Conservation (phyloP, 2,888 invertebrate species). For the Noctua fimbriata region DNA sequence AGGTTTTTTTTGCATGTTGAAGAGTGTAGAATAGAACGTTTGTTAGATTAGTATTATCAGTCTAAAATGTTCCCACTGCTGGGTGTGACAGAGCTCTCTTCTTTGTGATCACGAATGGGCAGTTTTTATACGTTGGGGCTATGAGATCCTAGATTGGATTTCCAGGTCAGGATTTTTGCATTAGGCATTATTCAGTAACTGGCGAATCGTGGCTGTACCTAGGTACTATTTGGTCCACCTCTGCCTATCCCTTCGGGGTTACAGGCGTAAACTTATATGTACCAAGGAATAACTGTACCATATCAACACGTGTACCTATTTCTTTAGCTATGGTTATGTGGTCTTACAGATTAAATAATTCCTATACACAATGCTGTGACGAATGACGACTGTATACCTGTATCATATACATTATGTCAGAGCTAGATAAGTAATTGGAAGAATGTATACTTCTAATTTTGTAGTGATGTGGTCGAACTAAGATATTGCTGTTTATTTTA, state of each 20-base stretch:
- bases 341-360: not conserved
- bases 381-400: conserved; percentile 1
- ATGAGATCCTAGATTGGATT: not conserved
- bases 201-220: not conserved
- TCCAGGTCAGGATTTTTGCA: not conserved
- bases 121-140: too few relatives aligned
- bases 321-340: not conserved
- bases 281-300: not conserved
- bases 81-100: not conserved
- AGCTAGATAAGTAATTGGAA: conserved; percentile 5
- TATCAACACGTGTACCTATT: not conserved
- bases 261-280: not conserved
- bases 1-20: conserved; percentile 8
- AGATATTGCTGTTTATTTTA: not conserved
- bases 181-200: not conserved
- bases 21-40: not conserved
- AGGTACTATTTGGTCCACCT: not conserved
- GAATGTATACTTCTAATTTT: not conserved
- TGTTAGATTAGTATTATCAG: not conserved
- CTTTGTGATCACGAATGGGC: too few relatives aligned
- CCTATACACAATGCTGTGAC: not conserved
- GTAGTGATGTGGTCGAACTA: not conserved
- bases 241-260: too few relatives aligned
- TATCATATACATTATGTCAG: not conserved
- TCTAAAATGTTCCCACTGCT: not conserved